Evolutionary conservation across 2,797 vertebrate species (phyloP), one percentile per base, ranked within the genome.

Genomic region (Acanthopagrus latus): DNA sequence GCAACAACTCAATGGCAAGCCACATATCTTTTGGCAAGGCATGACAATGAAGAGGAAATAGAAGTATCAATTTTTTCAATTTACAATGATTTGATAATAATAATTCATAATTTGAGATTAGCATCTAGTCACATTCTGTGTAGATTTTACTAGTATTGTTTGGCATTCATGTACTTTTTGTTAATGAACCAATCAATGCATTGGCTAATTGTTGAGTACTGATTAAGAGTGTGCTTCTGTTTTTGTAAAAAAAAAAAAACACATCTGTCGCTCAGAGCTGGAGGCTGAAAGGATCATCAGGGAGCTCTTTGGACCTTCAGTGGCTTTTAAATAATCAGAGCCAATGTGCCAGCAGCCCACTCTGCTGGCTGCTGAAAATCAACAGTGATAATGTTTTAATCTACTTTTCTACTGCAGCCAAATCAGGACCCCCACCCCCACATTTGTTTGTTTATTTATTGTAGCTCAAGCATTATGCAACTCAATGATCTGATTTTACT

Each of bases 401-500:
- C 54, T n/a, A 38, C 70, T 74, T 84, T 21, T 74, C 73, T 21
- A 6, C 68, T 27, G 46, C 12, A n/a, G 66, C 78, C 80, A 71
- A 77, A 76, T 43, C 70, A 50, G 62, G 58, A 41, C 5, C 17
- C 43, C 11, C 33, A 6, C 33, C 33, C 3, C 3, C 29, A 3
- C 25, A 27, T 27, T 29, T 29, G 5, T 29, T 29, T 29, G 5
- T 29, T 29, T 29, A 29, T 29, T 29, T 23, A 50, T 20, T 27
- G 46, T 10, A n/a, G 64, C 79, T 82, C 62, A 58, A 48, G 59
- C 73, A 20, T 71, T 25, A 67, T 71, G 38, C 52, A 64, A 65
- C 66, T 86, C 62, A 54, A 56, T 89, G 74, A 77, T 2, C 2
- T 17, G 66, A 44, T 46, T 79, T 87, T 83, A 71, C 85, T 86